Evolutionary conservation across 2,797 vertebrate species (phyloP).

Genomic region (Euthynnus affinis): DNA sequence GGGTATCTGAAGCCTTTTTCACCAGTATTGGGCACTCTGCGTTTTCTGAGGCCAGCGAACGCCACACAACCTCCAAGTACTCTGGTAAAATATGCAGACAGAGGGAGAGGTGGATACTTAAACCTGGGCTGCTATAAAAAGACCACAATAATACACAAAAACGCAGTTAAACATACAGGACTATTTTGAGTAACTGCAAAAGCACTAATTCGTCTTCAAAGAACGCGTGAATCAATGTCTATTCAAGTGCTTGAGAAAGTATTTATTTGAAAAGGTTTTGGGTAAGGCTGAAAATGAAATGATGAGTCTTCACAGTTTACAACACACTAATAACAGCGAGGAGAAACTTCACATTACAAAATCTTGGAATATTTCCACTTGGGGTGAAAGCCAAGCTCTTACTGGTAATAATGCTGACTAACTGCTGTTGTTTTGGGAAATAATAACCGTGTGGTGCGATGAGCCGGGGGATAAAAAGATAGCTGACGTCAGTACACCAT

Average conservation of each 20-base stretch:
- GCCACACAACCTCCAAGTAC: slow-evolving; percentile 85
- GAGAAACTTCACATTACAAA: slow-evolving; percentile 33
- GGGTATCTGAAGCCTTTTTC: slow-evolving; percentile 77
- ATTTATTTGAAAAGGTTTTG: slow-evolving; percentile 35
- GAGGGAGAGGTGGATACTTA: slow-evolving; percentile 30
- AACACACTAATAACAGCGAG: slow-evolving; percentile 19
- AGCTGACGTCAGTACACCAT: slow-evolving; percentile 22
- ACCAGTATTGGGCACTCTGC: slow-evolving; percentile 75
- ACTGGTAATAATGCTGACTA: slow-evolving; percentile 31
- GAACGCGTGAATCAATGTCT: neutral
- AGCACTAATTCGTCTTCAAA: slow-evolving; percentile 26
- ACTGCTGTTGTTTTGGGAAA: slow-evolving; percentile 39
- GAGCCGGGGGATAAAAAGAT: neutral
- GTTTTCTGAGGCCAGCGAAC: slow-evolving; percentile 78
- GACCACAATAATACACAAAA: slow-evolving; percentile 39
- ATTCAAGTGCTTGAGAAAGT: slow-evolving; percentile 3
- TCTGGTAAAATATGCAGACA: slow-evolving; percentile 71
- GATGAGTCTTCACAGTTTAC: slow-evolving; percentile 43
- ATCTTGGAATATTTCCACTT: slow-evolving; percentile 27
- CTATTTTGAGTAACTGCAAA: slow-evolving; percentile 26
- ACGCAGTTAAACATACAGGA: slow-evolving; percentile 24
- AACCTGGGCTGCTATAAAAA: slow-evolving; percentile 36
- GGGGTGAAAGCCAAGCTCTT: slow-evolving; percentile 28
- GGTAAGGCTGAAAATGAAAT: slow-evolving; percentile 34
- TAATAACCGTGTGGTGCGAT: slow-evolving; percentile 8